These are phyloP conservation scores for Channa argus DNA, from an alignment of 2,113 vertebrate genomes.

Conservation along the genomic window DNA sequence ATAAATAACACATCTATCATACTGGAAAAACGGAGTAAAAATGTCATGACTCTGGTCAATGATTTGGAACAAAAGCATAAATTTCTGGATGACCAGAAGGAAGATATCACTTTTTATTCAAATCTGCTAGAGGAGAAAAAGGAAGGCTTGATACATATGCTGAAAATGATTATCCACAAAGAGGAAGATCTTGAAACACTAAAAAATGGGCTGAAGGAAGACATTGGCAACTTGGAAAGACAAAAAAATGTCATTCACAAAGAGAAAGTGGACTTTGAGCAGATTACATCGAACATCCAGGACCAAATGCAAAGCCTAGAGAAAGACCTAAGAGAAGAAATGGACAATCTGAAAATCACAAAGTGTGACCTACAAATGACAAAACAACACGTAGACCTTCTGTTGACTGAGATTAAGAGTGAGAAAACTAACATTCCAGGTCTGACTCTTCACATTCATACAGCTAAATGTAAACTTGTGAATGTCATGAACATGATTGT, in stretches of 20 bases:
- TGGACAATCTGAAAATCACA: neutral
- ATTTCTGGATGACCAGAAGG: too few relatives aligned
- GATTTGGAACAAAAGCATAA: too few relatives aligned
- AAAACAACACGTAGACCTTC: too few relatives aligned
- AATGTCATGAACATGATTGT: too few relatives aligned
- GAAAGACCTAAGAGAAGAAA: neutral
- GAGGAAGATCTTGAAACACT: neutral
- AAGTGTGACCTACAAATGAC: too few relatives aligned
- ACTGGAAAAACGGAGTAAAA: neutral
- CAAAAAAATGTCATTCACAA: neutral
- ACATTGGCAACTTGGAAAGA: slow-evolving; percentile 16
- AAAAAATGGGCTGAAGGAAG: neutral
- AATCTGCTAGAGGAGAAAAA: neutral
- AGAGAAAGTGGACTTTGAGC: slow-evolving; percentile 15
- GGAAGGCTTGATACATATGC: neutral
- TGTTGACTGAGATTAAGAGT: too few relatives aligned
- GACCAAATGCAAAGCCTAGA: slow-evolving; percentile 11
- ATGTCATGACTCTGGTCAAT: too few relatives aligned
- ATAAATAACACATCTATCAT: too few relatives aligned
- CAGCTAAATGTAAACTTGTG: too few relatives aligned
- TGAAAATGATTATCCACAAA: neutral
- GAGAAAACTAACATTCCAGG: too few relatives aligned
- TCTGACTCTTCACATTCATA: too few relatives aligned
- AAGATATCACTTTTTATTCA: too few relatives aligned
- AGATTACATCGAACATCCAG: neutral